Conservation (phyloP, 2,888 invertebrate genomes). For the Disparrhopalites patrizii region DNA sequence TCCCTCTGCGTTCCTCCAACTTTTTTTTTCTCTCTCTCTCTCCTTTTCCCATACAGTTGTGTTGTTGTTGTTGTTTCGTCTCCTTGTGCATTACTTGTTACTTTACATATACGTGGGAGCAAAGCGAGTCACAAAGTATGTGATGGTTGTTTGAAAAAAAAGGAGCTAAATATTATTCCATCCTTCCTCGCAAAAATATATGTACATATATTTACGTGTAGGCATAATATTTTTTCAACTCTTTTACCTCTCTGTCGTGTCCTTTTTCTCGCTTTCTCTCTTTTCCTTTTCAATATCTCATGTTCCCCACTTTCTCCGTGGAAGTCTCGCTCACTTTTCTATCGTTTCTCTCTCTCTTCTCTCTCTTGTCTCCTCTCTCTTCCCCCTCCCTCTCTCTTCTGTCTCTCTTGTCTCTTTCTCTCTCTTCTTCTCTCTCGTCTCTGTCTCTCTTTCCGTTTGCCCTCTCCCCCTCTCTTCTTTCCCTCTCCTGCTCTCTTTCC, state of each 20-base stretch:
- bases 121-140: too few species aligned
- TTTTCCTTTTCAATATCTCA: conserved; percentile 10
- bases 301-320: conserved; percentile 2
- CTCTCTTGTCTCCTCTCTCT: background rate
- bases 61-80: too few species aligned
- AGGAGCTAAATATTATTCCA: conserved; percentile 24
- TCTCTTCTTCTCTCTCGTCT: too few species aligned
- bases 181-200: conserved; percentile 12
- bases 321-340: background rate
- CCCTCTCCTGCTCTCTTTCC: background rate
- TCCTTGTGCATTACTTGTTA: too few species aligned
- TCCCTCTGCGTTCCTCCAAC: background rate
- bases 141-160: too few species aligned
- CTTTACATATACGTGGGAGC: too few species aligned
- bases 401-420: background rate
- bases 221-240: too few species aligned
- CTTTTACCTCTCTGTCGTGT: too few species aligned
- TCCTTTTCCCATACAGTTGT: too few species aligned
- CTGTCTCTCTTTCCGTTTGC: background rate
- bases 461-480: background rate
- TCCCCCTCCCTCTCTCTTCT: too few species aligned
- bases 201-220: too few species aligned
- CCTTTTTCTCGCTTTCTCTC: too few species aligned
- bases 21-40: background rate
- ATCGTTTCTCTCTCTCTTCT: background rate